Evolutionary conservation across 2,888 invertebrate species (phyloP).

Genomic region (Lithophane semibrunnea): DNA sequence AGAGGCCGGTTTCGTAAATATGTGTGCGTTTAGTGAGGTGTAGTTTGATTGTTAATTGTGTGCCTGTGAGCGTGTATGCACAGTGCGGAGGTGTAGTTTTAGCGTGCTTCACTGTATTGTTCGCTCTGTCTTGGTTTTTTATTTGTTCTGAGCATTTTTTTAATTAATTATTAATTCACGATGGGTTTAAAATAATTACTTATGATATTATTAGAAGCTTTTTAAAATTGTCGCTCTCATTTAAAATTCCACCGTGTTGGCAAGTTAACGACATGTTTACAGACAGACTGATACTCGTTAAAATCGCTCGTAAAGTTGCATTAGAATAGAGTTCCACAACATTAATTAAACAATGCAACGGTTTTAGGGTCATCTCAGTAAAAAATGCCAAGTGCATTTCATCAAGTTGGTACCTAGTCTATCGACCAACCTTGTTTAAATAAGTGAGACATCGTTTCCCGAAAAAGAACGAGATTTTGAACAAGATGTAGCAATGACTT

Average conservation of each 20-base stretch:
- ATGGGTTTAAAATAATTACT: not conserved
- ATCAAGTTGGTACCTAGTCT: not conserved
- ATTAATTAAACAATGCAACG: not conserved
- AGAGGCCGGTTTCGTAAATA: too few species aligned
- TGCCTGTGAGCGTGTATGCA: too few species aligned
- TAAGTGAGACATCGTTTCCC: too few species aligned
- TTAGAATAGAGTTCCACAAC: not conserved
- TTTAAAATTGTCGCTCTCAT: not conserved
- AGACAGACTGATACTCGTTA: not conserved
- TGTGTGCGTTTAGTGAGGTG: too few species aligned
- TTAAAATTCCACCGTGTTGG: not conserved
- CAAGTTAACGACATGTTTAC: not conserved
- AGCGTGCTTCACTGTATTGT: too few species aligned
- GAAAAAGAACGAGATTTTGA: not conserved
- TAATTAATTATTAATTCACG: too few species aligned
- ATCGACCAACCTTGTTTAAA: not conserved
- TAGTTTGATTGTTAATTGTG: too few species aligned
- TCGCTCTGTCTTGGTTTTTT: not conserved
- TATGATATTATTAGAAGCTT: not conserved
- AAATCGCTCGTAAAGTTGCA: not conserved
- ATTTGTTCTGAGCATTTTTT: not conserved
- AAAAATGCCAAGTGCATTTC: not conserved
- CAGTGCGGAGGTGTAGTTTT: too few species aligned
- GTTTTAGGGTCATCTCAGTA: not conserved
- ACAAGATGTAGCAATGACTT: not conserved